Conservation (phyloP, 2,797 vertebrate species). For the Neopelma chrysocephalum region DNA sequence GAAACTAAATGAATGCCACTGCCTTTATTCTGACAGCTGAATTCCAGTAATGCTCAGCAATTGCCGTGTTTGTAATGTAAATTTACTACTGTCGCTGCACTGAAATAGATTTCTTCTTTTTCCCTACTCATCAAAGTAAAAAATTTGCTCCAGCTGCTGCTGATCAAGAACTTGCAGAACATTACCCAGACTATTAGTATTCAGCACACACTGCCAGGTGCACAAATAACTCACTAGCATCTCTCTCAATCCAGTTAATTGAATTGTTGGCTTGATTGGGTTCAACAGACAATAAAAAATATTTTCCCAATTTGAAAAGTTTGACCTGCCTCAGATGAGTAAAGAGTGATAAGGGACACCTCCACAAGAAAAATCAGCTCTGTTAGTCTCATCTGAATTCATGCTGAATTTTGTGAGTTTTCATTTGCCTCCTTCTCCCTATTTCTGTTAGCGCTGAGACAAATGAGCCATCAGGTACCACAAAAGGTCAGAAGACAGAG, state of each 20-base stretch:
- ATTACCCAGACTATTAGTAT: background rate
- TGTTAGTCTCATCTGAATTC: background rate
- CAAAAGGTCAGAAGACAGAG: slow-evolving; percentile 16
- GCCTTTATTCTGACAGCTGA: slow-evolving; percentile 47
- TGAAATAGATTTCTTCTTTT: slow-evolving; percentile 41
- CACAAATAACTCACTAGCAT: slow-evolving; percentile 14
- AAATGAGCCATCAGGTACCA: background rate
- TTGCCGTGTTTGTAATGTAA: slow-evolving; percentile 29
- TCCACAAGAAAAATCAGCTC: background rate
- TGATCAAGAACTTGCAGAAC: slow-evolving; percentile 27
- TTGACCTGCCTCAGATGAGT: background rate
- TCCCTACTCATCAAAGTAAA: slow-evolving; percentile 44
- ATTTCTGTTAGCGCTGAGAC: background rate
- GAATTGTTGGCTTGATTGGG: background rate
- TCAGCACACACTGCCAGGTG: slow-evolving; percentile 22
- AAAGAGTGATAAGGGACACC: background rate
- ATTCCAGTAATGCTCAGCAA: slow-evolving; percentile 16
- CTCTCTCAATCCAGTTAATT: slow-evolving; percentile 24
- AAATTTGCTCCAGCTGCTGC: slow-evolving; percentile 55
- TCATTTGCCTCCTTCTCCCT: background rate
- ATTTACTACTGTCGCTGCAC: slow-evolving; percentile 4
- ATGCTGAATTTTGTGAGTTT: background rate
- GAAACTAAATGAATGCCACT: background rate
- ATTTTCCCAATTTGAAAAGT: background rate
- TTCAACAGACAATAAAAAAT: slow-evolving; percentile 4